Percentiles rank a stretch among this genome's conserved stretches.
Conservation (phyloP, 1,140 invertebrate genomes). For the Pseudomyrmex pallidus region DNA sequence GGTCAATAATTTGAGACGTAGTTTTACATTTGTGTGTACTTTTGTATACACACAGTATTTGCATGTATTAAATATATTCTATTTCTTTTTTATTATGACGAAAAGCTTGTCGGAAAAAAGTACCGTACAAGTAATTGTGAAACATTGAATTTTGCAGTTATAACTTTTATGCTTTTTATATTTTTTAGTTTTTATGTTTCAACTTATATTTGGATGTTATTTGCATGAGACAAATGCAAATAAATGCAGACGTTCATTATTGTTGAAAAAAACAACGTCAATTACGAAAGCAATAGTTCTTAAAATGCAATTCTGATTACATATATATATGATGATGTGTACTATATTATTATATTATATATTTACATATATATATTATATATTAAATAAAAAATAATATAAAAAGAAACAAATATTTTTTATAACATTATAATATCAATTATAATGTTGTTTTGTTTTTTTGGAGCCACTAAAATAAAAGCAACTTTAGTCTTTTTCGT, state of each 20-base stretch:
- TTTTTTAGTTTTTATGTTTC: neutral
- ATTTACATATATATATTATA: neutral
- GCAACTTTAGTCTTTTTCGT: too few relatives aligned
- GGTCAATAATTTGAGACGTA: too few relatives aligned
- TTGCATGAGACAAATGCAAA: too few relatives aligned
- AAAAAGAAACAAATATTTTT: too few relatives aligned
- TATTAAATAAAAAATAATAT: neutral
- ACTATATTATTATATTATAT: neutral
- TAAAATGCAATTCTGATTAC: neutral
- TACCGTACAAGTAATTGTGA: neutral
- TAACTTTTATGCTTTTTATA: neutral
- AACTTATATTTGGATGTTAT: neutral
- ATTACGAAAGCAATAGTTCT: constrained; percentile 40
- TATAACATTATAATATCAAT: too few relatives aligned
- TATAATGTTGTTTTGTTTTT: too few relatives aligned
- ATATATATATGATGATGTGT: constrained; percentile 4
- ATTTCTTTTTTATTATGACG: too few relatives aligned
- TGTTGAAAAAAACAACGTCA: constrained; percentile 2
- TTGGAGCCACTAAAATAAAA: too few relatives aligned
- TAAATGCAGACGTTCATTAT: neutral
- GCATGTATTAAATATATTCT: too few relatives aligned
- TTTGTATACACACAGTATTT: too few relatives aligned
- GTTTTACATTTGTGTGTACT: too few relatives aligned
- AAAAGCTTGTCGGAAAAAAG: too few relatives aligned
- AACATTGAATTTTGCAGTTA: neutral